Percentiles rank a stretch among this genome's conserved stretches.
Conservation (phyloP, 2,113 vertebrate genomes). For the Ictalurus punctatus region DNA sequence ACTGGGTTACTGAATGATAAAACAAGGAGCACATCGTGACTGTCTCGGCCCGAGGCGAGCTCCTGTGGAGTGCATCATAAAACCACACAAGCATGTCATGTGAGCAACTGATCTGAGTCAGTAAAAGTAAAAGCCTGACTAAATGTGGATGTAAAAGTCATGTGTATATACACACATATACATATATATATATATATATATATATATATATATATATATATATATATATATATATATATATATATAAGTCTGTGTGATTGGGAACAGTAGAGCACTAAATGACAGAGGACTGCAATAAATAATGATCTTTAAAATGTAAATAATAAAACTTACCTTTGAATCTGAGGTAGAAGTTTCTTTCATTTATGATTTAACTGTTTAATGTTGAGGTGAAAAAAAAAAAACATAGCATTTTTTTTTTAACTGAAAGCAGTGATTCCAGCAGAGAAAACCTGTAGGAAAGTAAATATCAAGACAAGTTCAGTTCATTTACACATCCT, state of each 20-base stretch:
- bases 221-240: too few relatives aligned
- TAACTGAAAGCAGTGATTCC: neutral
- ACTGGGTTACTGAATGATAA: neutral
- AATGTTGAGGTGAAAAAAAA: neutral
- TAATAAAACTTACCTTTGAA: neutral
- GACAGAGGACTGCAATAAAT: neutral
- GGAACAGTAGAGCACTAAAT: neutral
- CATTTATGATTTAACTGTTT: neutral
- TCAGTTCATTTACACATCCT: neutral
- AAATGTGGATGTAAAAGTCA: neutral
- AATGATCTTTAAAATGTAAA: neutral
- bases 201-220: too few relatives aligned
- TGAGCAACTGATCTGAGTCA: conserved; percentile 36
- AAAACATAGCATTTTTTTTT: neutral
- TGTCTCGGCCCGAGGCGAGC: neutral
- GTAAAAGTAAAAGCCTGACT: neutral
- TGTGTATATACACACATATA: neutral
- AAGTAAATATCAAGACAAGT: neutral
- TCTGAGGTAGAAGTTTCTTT: neutral
- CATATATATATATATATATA: too few relatives aligned
- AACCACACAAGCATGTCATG: conserved; percentile 42
- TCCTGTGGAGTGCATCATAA: neutral
- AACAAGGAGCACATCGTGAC: conserved; percentile 29
- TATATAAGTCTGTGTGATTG: neutral
- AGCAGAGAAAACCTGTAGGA: neutral